A percentile compares a stretch with the other conserved stretches of the same genome.
Conservation (phyloP, 2,888 invertebrate species). For the Spisula subtruncata region DNA sequence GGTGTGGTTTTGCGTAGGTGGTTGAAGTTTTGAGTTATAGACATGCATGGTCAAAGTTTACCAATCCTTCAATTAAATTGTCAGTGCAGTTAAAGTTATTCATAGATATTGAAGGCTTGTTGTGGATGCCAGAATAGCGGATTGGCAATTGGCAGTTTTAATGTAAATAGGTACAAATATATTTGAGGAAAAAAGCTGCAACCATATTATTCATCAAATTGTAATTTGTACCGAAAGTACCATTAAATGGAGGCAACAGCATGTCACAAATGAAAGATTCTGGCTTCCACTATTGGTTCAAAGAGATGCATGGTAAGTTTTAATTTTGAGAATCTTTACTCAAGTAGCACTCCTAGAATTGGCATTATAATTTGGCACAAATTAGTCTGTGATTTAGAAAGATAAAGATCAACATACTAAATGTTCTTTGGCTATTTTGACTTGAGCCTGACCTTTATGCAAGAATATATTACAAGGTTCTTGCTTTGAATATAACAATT, state of each 20-base stretch:
- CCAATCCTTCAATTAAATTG: background rate
- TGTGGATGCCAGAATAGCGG: background rate
- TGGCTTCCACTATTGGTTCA: no score
- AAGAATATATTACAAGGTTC: no score
- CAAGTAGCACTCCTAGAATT: no score
- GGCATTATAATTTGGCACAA: no score
- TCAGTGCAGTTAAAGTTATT: background rate
- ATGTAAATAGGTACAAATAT: background rate
- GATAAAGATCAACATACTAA: no score
- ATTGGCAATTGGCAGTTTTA: background rate
- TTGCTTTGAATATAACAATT: no score
- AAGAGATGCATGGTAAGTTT: no score
- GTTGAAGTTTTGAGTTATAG: background rate
- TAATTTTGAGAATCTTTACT: no score
- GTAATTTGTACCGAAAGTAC: background rate
- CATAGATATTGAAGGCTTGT: background rate
- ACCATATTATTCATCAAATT: background rate
- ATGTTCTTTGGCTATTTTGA: no score
- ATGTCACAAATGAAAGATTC: no score
- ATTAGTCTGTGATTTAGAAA: no score
- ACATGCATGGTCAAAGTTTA: background rate
- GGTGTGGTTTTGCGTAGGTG: background rate
- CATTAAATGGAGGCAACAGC: background rate
- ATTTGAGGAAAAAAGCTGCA: background rate
- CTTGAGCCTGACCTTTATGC: no score